Base-by-base conservation (phyloP, 2,113 vertebrate genomes). In the Dissostichus mawsoni region DNA sequence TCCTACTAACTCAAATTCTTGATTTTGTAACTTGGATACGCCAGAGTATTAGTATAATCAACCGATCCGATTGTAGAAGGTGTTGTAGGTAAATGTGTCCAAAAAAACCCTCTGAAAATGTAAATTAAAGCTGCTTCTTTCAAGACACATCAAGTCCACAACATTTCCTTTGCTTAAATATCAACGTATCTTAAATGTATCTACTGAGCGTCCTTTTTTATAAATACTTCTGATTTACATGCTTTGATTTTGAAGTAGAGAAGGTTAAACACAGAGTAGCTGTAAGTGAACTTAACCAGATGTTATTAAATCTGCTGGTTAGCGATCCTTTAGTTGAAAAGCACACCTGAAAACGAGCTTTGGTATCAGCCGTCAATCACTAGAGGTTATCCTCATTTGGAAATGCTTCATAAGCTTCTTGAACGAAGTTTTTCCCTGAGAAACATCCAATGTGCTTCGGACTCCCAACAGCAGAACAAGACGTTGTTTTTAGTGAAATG, bases 21-120 rank as follows among this genome's bases (percentile, higher is more conserved):
- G 16, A 71, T 45, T 51, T 8, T 44, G 2, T 29, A 29, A 61
- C 33, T 13, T 66, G 20, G 57, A 58, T 48, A 57, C 74, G 41
- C 51, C 23, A 41, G 57, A 74, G 62, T 73, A 33, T 72, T 76
- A 25, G 41, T 53, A 7, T 25, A 20, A 57, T 45, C 7, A 64
- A 18, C 1, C 23, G 8, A 13, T 47, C 4, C 2, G 25, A 41
- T 50, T 36, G 29, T 73, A 17, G 44, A 63, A 23, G 48, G 52
- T 6, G 8, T 56, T 53, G 14, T n/a, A 2, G 17, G 25, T 48
- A 5, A 25, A 44, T 23, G 13, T 11, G 11, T 33, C n/a, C 36
- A 10, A 14, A 53, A n/a, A n/a, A 7, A 8, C 0, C 7, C 36
- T 41, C 36, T 20, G 36, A 41, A 13, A 59, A 20, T 18, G 53